Conservation (phyloP, 2,113 vertebrate species). For the Corythornis vintsioides region DNA sequence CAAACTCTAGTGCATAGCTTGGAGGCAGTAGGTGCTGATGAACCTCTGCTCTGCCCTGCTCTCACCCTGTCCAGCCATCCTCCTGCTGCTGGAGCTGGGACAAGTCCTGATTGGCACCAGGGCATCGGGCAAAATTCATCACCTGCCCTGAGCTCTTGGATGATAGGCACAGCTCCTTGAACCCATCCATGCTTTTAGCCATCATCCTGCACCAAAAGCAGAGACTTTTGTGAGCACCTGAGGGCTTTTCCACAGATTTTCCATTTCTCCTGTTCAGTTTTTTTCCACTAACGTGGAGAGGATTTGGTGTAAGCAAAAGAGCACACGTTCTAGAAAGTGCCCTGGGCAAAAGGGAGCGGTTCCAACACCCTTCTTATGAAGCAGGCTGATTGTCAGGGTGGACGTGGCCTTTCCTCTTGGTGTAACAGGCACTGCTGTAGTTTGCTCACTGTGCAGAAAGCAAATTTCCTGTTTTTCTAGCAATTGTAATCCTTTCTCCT, state of each 20-base stretch:
- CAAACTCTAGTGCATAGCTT: neutral
- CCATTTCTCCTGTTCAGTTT: neutral
- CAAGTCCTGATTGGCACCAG: neutral
- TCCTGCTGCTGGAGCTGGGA: neutral
- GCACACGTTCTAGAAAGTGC: neutral
- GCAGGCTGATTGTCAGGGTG: neutral
- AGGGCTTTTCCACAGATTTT: neutral
- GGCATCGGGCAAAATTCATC: neutral
- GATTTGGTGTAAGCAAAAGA: neutral
- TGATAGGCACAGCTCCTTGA: no score
- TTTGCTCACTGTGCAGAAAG: neutral
- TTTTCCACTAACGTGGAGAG: neutral
- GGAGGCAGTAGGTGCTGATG: accelerated
- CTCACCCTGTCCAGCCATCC: accelerated
- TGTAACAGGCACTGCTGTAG: neutral
- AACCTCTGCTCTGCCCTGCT: neutral
- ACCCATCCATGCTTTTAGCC: accelerated
- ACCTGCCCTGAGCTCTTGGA: accelerated
- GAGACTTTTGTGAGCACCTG: accelerated
- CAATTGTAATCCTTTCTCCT: neutral
- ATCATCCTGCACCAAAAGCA: neutral
- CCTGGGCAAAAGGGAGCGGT: neutral
- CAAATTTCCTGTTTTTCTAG: neutral
- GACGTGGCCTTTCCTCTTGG: neutral
- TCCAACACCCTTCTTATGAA: neutral